Percentiles rank a stretch among this genome's conserved stretches.
phyloP scores from a whole-genome alignment of 2,113 vertebrate genomes.

The Entelurus aequoreus region DNA sequence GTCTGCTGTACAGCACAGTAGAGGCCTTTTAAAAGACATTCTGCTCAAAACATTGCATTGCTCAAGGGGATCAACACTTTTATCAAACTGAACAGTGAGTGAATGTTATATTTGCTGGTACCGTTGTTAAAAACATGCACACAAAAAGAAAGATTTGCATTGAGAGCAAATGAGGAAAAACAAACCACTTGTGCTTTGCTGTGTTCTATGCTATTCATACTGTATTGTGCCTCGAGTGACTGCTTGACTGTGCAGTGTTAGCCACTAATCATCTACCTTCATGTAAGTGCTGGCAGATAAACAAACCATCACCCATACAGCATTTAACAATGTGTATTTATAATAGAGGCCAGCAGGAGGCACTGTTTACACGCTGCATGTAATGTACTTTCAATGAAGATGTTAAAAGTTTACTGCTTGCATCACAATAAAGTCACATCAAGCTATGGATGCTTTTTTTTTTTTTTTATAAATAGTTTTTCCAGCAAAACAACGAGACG shows the following conservation, averaged over 20 bases:
- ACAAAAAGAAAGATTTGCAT: not conserved
- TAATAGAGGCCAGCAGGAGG: constrained; percentile 30
- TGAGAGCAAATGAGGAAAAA: constrained; percentile 2
- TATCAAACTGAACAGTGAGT: not conserved
- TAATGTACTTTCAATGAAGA: not conserved
- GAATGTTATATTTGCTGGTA: not conserved
- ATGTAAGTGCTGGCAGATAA: not conserved
- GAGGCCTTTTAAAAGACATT: not conserved
- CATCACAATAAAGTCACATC: constrained; percentile 2
- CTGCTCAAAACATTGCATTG: not conserved
- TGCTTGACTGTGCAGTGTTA: constrained; percentile 3
- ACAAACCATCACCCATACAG: not conserved
- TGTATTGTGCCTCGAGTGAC: constrained; percentile 4
- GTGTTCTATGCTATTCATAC: not conserved
- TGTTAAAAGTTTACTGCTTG: not conserved
- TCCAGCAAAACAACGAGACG: constrained; percentile 13
- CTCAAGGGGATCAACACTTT: not conserved
- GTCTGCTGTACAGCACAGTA: not conserved
- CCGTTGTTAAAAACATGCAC: not conserved
- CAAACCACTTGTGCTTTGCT: constrained; percentile 12
- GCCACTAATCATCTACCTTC: not conserved
- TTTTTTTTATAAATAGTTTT: not conserved
- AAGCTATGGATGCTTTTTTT: not conserved
- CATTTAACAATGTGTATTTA: constrained; percentile 2
- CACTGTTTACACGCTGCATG: not conserved